phyloP scores from a whole-genome alignment of 2,888 invertebrate species.

The Agrotis segetum region DNA sequence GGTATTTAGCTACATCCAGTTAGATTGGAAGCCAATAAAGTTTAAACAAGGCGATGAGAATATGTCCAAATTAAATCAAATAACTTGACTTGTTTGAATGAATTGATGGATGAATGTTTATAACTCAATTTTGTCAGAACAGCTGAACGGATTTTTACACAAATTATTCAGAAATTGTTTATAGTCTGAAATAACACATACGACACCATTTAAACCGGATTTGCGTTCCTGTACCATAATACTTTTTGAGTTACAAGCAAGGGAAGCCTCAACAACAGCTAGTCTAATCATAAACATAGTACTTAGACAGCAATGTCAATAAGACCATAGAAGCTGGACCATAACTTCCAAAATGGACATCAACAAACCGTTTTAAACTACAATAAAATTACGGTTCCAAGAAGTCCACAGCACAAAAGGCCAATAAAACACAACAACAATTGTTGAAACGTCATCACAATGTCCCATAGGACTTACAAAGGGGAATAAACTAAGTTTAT shows the following conservation, averaged over 20 bases:
- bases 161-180: no score
- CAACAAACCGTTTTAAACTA: not conserved
- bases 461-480: conserved; percentile 47
- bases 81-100: no score
- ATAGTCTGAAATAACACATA: no score
- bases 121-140: no score
- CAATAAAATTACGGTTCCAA: not conserved
- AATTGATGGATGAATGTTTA: no score
- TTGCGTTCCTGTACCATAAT: no score
- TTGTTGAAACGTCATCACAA: conserved; percentile 53
- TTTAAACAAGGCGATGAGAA: not conserved
- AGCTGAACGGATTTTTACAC: no score
- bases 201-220: no score
- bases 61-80: no score
- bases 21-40: not conserved
- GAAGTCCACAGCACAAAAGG: conserved; percentile 23
- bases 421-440: conserved; percentile 56
- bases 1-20: not conserved
- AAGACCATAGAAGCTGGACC: not conserved
- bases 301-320: not conserved
- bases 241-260: no score
- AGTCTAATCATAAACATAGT: no score
- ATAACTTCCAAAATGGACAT: conserved; percentile 3
- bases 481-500: conserved; percentile 43
- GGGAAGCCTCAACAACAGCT: no score